Conservation (phyloP, 2,888 invertebrate genomes). For the Ephialtes manifestator region DNA sequence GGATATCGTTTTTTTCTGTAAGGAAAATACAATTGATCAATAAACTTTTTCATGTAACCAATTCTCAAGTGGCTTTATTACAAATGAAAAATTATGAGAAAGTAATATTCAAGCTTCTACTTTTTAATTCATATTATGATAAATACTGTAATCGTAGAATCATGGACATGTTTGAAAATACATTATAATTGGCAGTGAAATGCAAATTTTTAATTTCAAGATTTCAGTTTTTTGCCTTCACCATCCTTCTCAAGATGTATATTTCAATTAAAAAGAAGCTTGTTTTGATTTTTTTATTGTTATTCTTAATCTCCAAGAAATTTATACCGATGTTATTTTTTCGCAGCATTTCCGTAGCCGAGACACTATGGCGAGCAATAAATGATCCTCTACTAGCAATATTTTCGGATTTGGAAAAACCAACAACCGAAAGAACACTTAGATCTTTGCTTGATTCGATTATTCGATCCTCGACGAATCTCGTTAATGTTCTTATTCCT, state of each 20-base stretch:
- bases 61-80: no score
- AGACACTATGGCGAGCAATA: constrained; percentile 89
- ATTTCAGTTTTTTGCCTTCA: no score
- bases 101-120: no score
- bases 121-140: no score
- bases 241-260: no score
- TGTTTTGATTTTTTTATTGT: background rate
- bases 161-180: background rate
- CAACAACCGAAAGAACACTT: constrained; percentile 88
- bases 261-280: no score
- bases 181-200: background rate
- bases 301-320: background rate
- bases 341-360: constrained; percentile 75
- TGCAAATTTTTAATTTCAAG: background rate
- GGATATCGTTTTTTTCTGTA: no score
- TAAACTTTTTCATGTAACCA: no score
- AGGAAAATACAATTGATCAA: no score
- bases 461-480: constrained; percentile 77
- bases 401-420: constrained; percentile 88
- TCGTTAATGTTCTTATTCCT: constrained; percentile 80
- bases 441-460: constrained; percentile 88
- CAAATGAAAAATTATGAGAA: no score
- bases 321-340: background rate
- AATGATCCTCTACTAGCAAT: constrained; percentile 88
- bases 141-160: no score